phyloP scores from a whole-genome alignment of 2,797 vertebrate genomes.

The Adelosebastes latens region DNA sequence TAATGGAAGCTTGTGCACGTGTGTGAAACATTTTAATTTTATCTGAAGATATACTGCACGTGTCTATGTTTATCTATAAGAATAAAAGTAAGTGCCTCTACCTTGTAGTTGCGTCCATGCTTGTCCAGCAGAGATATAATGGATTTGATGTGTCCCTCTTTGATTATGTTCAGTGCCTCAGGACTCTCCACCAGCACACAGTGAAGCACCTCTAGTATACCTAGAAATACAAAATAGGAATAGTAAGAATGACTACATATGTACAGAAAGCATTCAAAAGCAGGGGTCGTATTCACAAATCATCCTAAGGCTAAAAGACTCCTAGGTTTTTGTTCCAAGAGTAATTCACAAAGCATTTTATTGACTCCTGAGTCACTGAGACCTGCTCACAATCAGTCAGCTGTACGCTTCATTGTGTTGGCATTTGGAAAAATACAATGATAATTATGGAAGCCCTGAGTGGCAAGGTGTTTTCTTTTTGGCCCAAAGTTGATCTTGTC shows the following conservation, averaged over 20 bases:
- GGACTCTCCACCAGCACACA: conserved; percentile 97
- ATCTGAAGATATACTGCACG: neutral
- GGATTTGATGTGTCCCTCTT: conserved; percentile 96
- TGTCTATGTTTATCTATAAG: too few species aligned
- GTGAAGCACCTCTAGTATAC: conserved; percentile 95
- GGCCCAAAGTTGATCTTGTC: neutral
- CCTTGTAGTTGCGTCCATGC: conserved; percentile 97
- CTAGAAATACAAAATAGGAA: conserved; percentile 66
- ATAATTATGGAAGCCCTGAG: too few species aligned
- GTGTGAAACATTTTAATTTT: neutral
- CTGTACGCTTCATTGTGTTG: neutral
- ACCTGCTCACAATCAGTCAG: neutral
- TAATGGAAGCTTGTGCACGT: neutral
- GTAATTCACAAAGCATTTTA: neutral
- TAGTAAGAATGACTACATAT: neutral
- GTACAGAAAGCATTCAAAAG: neutral
- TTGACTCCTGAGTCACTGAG: neutral
- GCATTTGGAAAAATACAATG: too few species aligned
- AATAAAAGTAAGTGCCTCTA: conserved; percentile 37
- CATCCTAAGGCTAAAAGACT: neutral
- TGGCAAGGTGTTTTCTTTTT: too few species aligned
- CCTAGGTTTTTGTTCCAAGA: neutral
- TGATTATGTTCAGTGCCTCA: conserved; percentile 96
- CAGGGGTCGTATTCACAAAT: neutral
- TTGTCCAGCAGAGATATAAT: conserved; percentile 96